Evolutionary conservation across 1,140 invertebrate species (phyloP), one percentile per base, ranked within the genome.

Genomic region (Philotrypesis tridentata): DNA sequence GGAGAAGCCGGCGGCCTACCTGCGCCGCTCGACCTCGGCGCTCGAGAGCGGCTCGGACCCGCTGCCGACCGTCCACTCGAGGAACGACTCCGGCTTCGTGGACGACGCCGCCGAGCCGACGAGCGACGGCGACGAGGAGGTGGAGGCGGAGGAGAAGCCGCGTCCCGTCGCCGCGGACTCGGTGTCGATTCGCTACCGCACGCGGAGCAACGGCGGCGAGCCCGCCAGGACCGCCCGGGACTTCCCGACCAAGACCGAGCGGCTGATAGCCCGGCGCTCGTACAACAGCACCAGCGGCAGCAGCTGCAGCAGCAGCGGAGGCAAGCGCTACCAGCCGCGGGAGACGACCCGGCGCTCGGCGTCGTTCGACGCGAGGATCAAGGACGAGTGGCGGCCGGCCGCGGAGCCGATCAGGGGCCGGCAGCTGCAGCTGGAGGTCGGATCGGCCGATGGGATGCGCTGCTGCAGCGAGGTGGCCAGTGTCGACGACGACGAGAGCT

Each of bases 401-500:
- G n/a, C 61, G 23, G 74, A 65, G 63, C 29, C 74, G n/a, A 25
- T 48, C 43, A 75, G 78, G 48, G 78, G 79, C 0, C 77, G 37
- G 1, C 78, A 73, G 11, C 5, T 67, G 21, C 60, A 75, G n/a
- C 40, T 75, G 25, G 84, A 85, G n/a, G 70, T 65, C 40, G 60
- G 76, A 17, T 80, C 68, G 21, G 63, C 37, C 3, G 78, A 80
- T 73, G 55, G 72, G 14, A 73, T 33, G 78, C 80, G 79, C 79
- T 37, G 29, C 77, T 79, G 82, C 29, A 79, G 71, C 63, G 83
- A 86, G 61, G 71, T 74, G 55, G 88, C 90, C 43, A 87, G 87
- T 60, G 81, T 87, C 73, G 83, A 83, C 63, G 87, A 88, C 61
- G 84, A 85, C 74, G 85, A 87, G 23, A 81, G 85, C 23, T 92